Conservation (phyloP, 2,888 invertebrate species). For the Cheiracanthium punctorium region DNA sequence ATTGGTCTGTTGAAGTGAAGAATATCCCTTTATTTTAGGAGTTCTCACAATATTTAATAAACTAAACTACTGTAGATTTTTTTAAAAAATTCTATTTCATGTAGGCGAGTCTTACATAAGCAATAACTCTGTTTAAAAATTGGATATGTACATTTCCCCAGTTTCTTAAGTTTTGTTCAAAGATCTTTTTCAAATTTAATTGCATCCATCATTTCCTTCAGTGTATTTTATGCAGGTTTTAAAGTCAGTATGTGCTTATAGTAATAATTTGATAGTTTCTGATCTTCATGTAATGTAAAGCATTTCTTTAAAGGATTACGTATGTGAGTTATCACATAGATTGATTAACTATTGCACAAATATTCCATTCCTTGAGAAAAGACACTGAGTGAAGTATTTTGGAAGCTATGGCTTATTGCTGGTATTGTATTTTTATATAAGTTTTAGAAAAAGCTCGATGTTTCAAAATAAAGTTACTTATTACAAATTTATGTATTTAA, state of each 20-base stretch:
- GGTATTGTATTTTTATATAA: conserved; percentile 12
- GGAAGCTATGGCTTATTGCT: background rate
- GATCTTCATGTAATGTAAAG: conserved; percentile 51
- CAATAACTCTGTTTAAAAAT: background rate
- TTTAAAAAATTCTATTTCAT: background rate
- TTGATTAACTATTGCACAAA: conserved; percentile 54
- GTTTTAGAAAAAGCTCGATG: background rate
- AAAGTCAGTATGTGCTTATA: conserved; percentile 39
- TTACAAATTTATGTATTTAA: background rate
- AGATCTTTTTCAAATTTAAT: background rate
- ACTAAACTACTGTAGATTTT: background rate
- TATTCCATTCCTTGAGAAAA: conserved; percentile 42
- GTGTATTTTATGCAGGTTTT: conserved; percentile 35
- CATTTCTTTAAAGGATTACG: conserved; percentile 38
- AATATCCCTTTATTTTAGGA: too few relatives aligned
- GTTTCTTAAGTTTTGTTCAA: background rate
- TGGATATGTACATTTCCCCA: conserved; percentile 2
- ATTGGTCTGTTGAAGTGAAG: too few relatives aligned
- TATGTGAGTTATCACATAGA: conserved; percentile 42
- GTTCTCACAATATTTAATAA: background rate
- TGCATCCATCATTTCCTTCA: conserved; percentile 21
- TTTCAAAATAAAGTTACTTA: background rate
- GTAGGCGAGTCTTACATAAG: background rate
- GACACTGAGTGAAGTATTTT: background rate
- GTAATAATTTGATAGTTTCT: conserved; percentile 56